phyloP scores from a whole-genome alignment of 2,888 invertebrate species.

The Pristionchus japonicus region DNA sequence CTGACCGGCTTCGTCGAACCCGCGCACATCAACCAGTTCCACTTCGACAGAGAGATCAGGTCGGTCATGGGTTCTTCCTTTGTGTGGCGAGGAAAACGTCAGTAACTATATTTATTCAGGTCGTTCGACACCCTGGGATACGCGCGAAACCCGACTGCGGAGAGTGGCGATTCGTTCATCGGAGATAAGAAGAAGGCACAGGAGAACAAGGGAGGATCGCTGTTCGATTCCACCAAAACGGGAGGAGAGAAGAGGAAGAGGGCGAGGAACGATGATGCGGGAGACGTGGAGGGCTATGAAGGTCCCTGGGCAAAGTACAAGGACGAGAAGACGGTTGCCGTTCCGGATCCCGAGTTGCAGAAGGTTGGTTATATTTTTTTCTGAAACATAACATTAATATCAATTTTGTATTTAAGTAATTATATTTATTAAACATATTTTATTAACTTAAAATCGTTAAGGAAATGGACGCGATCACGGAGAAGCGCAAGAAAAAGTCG shows the following conservation, averaged over 20 bases:
- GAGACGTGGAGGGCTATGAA: conserved; percentile 92
- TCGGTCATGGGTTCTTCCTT: no score
- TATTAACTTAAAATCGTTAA: neutral
- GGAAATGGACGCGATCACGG: conserved; percentile 92
- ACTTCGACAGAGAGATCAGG: conserved; percentile 71
- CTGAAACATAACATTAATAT: no score
- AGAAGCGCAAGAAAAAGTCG: conserved; percentile 92
- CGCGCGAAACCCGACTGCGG: conserved; percentile 92
- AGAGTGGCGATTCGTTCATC: conserved; percentile 75
- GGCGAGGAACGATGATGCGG: conserved; percentile 88
- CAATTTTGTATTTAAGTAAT: neutral
- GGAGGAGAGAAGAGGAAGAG: conserved; percentile 81
- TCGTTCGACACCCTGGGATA: conserved; percentile 80
- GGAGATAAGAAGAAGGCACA: conserved; percentile 63
- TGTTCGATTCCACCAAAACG: conserved; percentile 83
- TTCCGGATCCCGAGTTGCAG: conserved; percentile 93
- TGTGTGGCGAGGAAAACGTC: no score
- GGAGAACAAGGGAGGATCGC: conserved; percentile 79
- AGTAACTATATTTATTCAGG: conserved; percentile 37
- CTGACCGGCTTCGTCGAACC: conserved; percentile 94
- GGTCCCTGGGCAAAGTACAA: conserved; percentile 96
- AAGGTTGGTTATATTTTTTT: conserved; percentile 77
- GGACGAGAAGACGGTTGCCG: conserved; percentile 89
- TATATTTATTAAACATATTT: neutral
- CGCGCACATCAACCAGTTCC: conserved; percentile 93